Evolutionary conservation across 2,888 invertebrate genomes (phyloP).

Genomic region (Aquatica leii): DNA sequence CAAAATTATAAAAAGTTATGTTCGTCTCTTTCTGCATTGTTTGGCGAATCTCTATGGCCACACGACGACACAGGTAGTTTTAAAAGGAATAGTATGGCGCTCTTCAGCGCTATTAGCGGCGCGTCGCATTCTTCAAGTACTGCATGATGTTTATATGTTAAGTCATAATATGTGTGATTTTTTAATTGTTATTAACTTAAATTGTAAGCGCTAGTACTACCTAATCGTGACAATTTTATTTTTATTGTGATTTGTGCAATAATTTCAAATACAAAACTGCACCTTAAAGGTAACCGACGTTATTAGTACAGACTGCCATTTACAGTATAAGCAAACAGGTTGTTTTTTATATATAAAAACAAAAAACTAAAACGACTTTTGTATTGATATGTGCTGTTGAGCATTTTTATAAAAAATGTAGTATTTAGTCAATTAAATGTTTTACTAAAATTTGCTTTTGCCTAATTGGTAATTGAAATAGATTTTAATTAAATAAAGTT

Average conservation of each 20-base stretch:
- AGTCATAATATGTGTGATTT: neutral
- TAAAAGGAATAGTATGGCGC: slow-evolving; percentile 79
- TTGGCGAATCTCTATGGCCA: slow-evolving; percentile 77
- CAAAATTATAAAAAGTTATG: slow-evolving; percentile 88
- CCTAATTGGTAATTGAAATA: neutral
- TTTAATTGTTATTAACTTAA: neutral
- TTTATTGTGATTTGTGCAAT: neutral
- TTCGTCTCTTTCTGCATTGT: slow-evolving; percentile 74
- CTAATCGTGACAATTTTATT: neutral
- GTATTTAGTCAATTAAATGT: slow-evolving; percentile 1
- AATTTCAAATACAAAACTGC: too few relatives aligned
- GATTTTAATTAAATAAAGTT: slow-evolving; percentile 25
- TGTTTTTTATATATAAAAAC: neutral
- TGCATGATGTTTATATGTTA: slow-evolving; percentile 63
- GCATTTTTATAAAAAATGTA: neutral
- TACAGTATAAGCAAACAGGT: too few relatives aligned
- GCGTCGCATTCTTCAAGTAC: slow-evolving; percentile 83
- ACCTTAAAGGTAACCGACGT: too few relatives aligned
- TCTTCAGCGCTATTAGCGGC: slow-evolving; percentile 82
- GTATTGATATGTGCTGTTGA: neutral
- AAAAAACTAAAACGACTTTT: neutral
- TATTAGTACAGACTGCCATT: too few relatives aligned
- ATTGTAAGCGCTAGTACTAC: neutral
- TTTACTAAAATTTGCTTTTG: slow-evolving; percentile 19
- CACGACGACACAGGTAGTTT: slow-evolving; percentile 69